phyloP scores from a whole-genome alignment of 2,113 vertebrate species.

The Hypocryptadius cinnamomeus region DNA sequence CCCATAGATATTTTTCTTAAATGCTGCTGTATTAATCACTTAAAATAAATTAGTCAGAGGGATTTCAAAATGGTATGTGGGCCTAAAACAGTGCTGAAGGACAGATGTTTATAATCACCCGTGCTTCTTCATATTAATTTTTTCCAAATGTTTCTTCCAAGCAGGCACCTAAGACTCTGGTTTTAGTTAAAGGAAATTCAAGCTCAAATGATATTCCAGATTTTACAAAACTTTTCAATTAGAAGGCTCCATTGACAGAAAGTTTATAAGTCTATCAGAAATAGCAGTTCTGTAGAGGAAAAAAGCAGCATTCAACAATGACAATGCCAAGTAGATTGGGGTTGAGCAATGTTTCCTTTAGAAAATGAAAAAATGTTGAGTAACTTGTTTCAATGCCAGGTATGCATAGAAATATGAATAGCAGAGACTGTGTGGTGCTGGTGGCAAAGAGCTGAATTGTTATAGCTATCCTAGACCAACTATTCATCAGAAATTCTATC shows the following conservation, averaged over 20 bases:
- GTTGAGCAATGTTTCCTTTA: background rate
- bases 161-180: background rate
- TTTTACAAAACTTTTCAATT: background rate
- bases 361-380: background rate
- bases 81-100: background rate
- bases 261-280: background rate
- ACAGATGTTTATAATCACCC: conserved; percentile 20
- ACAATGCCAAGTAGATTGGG: background rate
- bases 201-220: background rate
- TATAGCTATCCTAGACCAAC: background rate
- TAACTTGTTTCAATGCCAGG: background rate
- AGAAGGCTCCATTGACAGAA: background rate
- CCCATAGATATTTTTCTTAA: background rate
- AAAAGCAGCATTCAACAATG: background rate
- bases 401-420: background rate
- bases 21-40: background rate
- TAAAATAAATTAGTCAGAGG: background rate
- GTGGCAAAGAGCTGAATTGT: background rate
- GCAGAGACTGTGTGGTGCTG: background rate
- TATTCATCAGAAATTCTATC: background rate
- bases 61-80: background rate
- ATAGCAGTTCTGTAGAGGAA: background rate
- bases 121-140: background rate
- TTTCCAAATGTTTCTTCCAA: background rate
- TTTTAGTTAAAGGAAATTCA: background rate